Conservation (phyloP, 2,113 vertebrate genomes). For the Ameiurus melas region DNA sequence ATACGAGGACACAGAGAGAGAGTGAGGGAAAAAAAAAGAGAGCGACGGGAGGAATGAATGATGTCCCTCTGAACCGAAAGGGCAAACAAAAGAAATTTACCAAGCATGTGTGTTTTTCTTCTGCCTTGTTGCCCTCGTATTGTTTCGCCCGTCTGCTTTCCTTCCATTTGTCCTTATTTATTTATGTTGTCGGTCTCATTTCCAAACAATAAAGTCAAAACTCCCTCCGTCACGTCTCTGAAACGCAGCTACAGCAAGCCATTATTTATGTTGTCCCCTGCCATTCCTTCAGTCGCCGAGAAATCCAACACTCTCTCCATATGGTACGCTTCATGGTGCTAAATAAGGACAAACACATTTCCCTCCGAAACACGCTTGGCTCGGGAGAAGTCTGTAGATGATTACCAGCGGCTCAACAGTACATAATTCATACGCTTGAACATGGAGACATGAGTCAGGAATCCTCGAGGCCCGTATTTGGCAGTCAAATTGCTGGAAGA, state of each 20-base stretch:
- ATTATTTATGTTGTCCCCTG: slow-evolving; percentile 60
- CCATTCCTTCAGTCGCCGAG: slow-evolving; percentile 44
- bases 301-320: slow-evolving; percentile 52
- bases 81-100: slow-evolving; percentile 64
- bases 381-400: slow-evolving; percentile 51
- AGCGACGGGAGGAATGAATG: background rate
- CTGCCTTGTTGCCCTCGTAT: slow-evolving; percentile 61
- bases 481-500: slow-evolving; percentile 20
- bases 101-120: slow-evolving; percentile 52
- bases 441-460: slow-evolving; percentile 24
- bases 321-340: slow-evolving; percentile 52
- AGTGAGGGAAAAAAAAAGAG: background rate
- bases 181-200: slow-evolving; percentile 51
- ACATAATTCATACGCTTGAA: slow-evolving; percentile 31
- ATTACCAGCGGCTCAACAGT: slow-evolving; percentile 9
- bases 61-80: slow-evolving; percentile 53
- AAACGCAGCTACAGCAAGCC: slow-evolving; percentile 44
- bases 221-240: slow-evolving; percentile 54
- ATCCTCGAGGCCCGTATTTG: slow-evolving; percentile 27
- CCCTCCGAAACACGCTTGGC: slow-evolving; percentile 52
- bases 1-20: background rate
- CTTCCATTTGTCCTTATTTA: slow-evolving; percentile 52
- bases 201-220: slow-evolving; percentile 66
- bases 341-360: slow-evolving; percentile 51
- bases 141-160: slow-evolving; percentile 64